Conservation (phyloP, 2,888 invertebrate species). For the Hydropsyche betteni region DNA sequence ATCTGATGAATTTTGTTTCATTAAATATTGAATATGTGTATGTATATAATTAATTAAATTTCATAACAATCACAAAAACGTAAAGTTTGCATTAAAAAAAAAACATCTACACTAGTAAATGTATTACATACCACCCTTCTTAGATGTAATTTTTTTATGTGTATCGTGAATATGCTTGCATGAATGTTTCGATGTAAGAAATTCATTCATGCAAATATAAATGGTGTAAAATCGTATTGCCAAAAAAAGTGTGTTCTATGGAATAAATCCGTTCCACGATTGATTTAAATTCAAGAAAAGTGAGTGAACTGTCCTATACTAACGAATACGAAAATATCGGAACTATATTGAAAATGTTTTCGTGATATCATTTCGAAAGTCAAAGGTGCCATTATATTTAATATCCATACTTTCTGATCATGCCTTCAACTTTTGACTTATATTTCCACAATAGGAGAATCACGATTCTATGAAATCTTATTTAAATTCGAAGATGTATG, state of each 20-base stretch:
- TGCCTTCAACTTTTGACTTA: neutral
- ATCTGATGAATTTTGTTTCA: neutral
- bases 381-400: constrained; percentile 7
- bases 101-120: neutral
- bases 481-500: neutral
- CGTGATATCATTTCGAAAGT: too few species aligned
- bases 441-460: neutral
- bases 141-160: neutral
- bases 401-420: neutral
- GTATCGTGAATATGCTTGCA: neutral
- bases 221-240: neutral
- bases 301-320: too few species aligned
- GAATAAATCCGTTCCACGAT: neutral
- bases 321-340: too few species aligned
- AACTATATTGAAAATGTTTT: too few species aligned
- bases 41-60: neutral
- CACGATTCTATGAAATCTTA: neutral
- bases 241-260: constrained; percentile 9
- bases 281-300: too few species aligned
- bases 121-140: neutral
- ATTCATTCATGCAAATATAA: neutral
- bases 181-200: neutral
- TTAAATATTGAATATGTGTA: neutral
- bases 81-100: neutral
- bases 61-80: neutral